Evolutionary conservation across 2,113 vertebrate genomes (phyloP), one percentile per base, ranked within the genome.

Genomic region (Syngnathus scovelli): DNA sequence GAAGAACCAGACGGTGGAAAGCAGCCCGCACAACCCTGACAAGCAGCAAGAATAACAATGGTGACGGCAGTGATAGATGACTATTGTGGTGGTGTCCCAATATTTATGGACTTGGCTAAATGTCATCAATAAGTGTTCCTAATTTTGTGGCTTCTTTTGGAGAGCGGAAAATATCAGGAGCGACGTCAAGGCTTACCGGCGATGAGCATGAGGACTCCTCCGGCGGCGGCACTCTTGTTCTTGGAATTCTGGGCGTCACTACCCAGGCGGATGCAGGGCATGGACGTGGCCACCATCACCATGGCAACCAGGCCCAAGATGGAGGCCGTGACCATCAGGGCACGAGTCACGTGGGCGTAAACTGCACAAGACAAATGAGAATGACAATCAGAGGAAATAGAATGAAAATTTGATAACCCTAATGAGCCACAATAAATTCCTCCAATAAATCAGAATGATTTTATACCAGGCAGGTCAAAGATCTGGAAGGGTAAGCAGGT

Each of bases 1-100:
- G 0, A 96, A 96, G 70, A 98, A 99, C 96, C 96, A 98, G 70
- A 98, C 90, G 0, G 97, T 99, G 0, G 94, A 94, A 0, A 98
- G 92, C 0, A 94, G 77, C 0, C 93, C 93, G 0, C 94, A 96
- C 76, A 94, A 68, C 48, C 93, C 97, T 99, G 90, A 12, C 51
- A 2, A 71, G 71, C 87, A 58, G 64, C 37, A 48, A 1, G 70
- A 2, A 60, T 0, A 61, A 3, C 66, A 18, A 63, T 16, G 16
- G 44, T 48, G 44, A 48, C 44, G 44, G 4, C 44, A 46, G 1
- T 1, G 15, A 43, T 33, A 13, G 41, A 8, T 43, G 41, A 43
- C 43, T 4, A 44, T 44, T 44, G 43, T 15, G 12, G 43, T 2
- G 41, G 41, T 43, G 41, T 11, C 41, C 41, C 41, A 43, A 43